Evolutionary conservation across 1,140 invertebrate species (phyloP), one percentile per base, ranked within the genome.

Genomic region (Trichonephila clavata): DNA sequence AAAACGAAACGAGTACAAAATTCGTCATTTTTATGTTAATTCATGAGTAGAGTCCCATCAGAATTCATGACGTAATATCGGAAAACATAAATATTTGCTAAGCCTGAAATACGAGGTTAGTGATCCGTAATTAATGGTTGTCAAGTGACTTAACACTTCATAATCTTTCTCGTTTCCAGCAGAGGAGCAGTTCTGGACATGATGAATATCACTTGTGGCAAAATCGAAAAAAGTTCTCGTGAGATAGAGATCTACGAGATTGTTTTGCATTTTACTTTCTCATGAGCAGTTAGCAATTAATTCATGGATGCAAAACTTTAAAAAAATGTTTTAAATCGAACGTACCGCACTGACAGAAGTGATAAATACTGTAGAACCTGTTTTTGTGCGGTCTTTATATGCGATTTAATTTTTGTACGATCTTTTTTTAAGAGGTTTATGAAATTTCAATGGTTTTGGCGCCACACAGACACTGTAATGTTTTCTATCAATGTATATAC

Each of bases 71-170:
- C 18, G 27, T 24, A 27, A 8, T 24, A 32, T 39, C 27, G 24
- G 81, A 27, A 24, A 84, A 24, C 83, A 83, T 83, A 84, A 84
- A 84, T 59, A 84, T 84, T 84, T 84, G 83, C 83, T 84, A 84
- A 59, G 21, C 50, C n/a, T 59, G 83, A 50, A 84, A 57, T 24
- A 59, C 14, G 83, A 60, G 83, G 83, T 84, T 84, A 84, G 21
- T 84, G 81, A 84, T 84, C 81, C 81, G 21, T 84, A 84, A 84
- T 84, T n/a, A 84, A 84, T 84, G 57, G 68, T 27, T 71, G 68
- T 32, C 68, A 71, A 71, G 71, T 77, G 83, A 21, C 21, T 84
- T 84, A 57, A 84, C 81, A 84, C 83, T 59, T 60, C 21, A 59
- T 27, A 84, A 59, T 59, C n/a, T n/a, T 84, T 27, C 50, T 59